Evolutionary conservation across 2,797 vertebrate genomes (phyloP), one percentile per base, ranked within the genome.

Genomic region (Lindbergichthys nudifrons): DNA sequence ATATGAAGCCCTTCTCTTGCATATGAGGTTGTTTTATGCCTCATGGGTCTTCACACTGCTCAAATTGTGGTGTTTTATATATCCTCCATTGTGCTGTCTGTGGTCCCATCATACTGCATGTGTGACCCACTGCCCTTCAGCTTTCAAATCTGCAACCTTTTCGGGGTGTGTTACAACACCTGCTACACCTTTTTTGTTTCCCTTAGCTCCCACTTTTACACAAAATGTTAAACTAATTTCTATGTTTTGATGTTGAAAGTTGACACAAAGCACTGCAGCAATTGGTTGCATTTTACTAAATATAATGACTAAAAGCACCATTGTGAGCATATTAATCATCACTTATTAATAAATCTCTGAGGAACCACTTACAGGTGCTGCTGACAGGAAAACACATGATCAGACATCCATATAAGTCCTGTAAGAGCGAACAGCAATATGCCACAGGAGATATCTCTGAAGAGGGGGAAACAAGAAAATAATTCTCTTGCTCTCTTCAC

Each of bases 401-500:
- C 70, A 80, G 65, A 83, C 57, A 80, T 64, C 75, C 65, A 53
- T 51, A 60, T 9, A 81, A 70, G 47, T 73, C 78, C 73, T 64
- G 67, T 77, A 80, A 82, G 66, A 79, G 79, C 87, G 89, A 87
- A 92, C 87, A 89, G 90, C 88, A 89, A 88, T 88, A 91, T 88
- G 84, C 92, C 89, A 89, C 87, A 93, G 94, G 94, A 95, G 94
- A 95, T 95, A 95, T 96, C 95, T 95, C 93, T 95, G 95, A 96
- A 96, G 95, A 95, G 94, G 92, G 90, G 87, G 84, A 90, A 93
- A 92, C 94, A 93, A 90, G 93, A 92, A 82, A 93, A 91, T 95
- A 95, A 95, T 94, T 92, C 87, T 96, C 92, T 93, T 93, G 92
- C 94, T 96, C 95, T 95, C 94, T 96, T 95, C 95, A 94, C 94